Evolutionary conservation across 2,113 vertebrate species (phyloP).

Genomic region (Labeo rohita): DNA sequence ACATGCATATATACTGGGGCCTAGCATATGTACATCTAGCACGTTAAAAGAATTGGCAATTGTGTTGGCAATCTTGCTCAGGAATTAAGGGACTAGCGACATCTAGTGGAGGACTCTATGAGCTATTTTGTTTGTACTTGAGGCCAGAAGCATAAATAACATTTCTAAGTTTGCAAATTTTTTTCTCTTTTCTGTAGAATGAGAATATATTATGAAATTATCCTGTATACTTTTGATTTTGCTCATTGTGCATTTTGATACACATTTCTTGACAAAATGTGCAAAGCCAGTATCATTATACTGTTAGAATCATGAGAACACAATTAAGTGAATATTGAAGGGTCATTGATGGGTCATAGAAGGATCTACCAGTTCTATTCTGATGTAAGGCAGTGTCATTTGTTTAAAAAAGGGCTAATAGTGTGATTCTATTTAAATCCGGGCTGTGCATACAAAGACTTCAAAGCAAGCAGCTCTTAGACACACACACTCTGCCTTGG

Average conservation of each 20-base stretch:
- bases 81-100: conserved; percentile 36
- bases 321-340: background rate
- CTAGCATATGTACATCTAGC: background rate
- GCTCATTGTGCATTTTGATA: background rate
- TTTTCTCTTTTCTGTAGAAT: background rate
- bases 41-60: background rate
- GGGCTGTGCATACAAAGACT: conserved; percentile 54
- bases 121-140: background rate
- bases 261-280: background rate
- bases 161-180: background rate
- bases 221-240: background rate
- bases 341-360: conserved; percentile 46
- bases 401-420: conserved; percentile 50
- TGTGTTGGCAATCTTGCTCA: background rate
- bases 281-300: background rate
- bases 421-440: conserved; percentile 57
- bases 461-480: conserved; percentile 47
- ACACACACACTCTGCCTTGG: conserved; percentile 22
- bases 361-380: conserved; percentile 34
- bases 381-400: conserved; percentile 46
- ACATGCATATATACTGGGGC: background rate
- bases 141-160: background rate
- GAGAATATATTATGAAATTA: background rate
- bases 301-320: no score
- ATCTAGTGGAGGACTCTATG: conserved; percentile 51